Evolutionary conservation across 35 echinoderm and acorn worm species (phyloP), one percentile per base, ranked within the genome.

Genomic region (Chiridota heheva): DNA sequence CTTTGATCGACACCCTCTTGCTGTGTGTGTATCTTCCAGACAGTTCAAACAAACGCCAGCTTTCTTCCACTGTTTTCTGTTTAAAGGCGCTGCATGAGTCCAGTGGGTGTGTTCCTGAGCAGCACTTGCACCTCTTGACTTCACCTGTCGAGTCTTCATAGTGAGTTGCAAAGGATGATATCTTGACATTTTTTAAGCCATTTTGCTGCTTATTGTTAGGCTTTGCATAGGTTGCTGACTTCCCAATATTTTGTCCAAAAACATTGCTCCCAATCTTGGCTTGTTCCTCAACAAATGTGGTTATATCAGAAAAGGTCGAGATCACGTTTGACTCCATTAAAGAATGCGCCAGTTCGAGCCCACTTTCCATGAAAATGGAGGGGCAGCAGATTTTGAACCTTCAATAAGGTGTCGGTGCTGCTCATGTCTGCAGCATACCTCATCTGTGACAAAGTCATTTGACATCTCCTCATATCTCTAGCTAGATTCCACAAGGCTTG

Each of bases 391-490:
- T 36, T 18, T 32, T 80, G 76, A 26, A 84, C 43, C 37, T 58
- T 84, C 46, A 84, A 17, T 2, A 84, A 31, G 38, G 32, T 72
- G 34, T 84, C 81, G 7, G 62, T 75, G 25, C 13, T 33, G 47
- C 59, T 73, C 65, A 84, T 84, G 36, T 74, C 64, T 36, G 81
- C 45, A 3, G 63, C 6, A 58, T 84, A 69, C 26, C 81, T 10
- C 81, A 84, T 84, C 47, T 84, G 81, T 3, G 40, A 44, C 12
- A 74, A 42, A 18, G 43, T 57, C 38, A 72, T 84, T 44, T 84
- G 81, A 30, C 79, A 82, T 7, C 76, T 30, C 8, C 64, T 67
- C 79, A 82, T 82, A 31, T 82, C 79, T 82, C 62, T 42, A 0
- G 79, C 79, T 30, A 82, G 36, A 40, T 82, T 42, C 79, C 79